A percentile compares a stretch with the other conserved stretches of the same genome.
Evolutionary conservation across 2,888 invertebrate species (phyloP).

Genomic region (Melinaea marsaeus): DNA sequence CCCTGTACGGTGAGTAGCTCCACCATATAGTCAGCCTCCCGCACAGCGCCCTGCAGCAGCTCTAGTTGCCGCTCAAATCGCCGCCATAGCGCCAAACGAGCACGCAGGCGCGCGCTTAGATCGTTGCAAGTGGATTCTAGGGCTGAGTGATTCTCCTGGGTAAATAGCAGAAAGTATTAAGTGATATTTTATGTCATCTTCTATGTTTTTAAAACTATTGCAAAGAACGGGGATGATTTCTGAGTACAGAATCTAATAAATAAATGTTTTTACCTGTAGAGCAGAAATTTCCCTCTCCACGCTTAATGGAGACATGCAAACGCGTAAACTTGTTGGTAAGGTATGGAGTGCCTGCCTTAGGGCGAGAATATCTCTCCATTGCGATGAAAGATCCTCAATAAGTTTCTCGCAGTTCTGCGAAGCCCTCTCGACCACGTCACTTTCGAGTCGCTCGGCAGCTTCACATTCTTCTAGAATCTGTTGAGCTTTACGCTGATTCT

Average conservation of each 20-base stretch:
- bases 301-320: slow-evolving; percentile 86
- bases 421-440: slow-evolving; percentile 87
- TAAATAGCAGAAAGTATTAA: not conserved
- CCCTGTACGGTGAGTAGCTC: slow-evolving; percentile 90
- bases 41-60: slow-evolving; percentile 87
- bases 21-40: slow-evolving; percentile 93
- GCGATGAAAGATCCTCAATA: slow-evolving; percentile 81
- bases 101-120: slow-evolving; percentile 80
- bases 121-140: slow-evolving; percentile 84
- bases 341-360: slow-evolving; percentile 87
- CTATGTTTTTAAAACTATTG: too few relatives aligned
- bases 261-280: slow-evolving; percentile 52
- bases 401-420: slow-evolving; percentile 84
- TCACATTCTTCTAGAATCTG: slow-evolving; percentile 85
- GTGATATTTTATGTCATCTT: too few relatives aligned
- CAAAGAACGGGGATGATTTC: too few relatives aligned
- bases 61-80: slow-evolving; percentile 88
- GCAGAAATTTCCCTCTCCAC: slow-evolving; percentile 87
- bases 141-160: slow-evolving; percentile 84
- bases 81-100: slow-evolving; percentile 84
- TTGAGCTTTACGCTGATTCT: slow-evolving; percentile 81
- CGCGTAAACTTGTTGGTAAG: slow-evolving; percentile 84
- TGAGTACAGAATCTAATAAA: too few relatives aligned
- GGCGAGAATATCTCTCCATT: slow-evolving; percentile 88
- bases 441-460: slow-evolving; percentile 83